Conservation (phyloP, 2,888 invertebrate genomes). For the Pristionchus maxplancki region DNA sequence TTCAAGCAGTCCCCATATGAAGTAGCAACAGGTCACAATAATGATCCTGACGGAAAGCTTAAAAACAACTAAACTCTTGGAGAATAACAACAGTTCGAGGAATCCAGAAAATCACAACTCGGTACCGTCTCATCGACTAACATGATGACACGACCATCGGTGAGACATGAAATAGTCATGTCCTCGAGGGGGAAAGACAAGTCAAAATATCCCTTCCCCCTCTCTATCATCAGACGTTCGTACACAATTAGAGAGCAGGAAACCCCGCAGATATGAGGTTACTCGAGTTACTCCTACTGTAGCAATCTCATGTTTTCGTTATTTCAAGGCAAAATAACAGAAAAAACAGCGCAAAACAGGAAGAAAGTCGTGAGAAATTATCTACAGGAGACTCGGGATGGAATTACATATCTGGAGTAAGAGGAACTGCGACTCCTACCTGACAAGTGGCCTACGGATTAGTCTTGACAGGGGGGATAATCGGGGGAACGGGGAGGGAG, state of each 20-base stretch:
- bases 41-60: no score
- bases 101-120: no score
- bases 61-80: no score
- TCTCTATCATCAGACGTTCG: not conserved
- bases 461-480: slow-evolving; percentile 31
- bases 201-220: slow-evolving; percentile 29
- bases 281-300: not conserved
- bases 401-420: not conserved
- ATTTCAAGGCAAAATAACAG: not conserved
- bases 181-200: not conserved
- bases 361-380: not conserved
- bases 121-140: not conserved
- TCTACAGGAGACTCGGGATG: not conserved
- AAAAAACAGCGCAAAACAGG: not conserved
- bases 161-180: slow-evolving; percentile 46
- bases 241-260: slow-evolving; percentile 13
- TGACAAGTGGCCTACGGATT: slow-evolving; percentile 41
- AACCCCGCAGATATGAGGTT: not conserved
- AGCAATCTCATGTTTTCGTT: not conserved
- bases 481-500: not conserved
- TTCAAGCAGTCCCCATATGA: no score
- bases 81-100: no score
- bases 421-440: not conserved
- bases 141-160: not conserved
- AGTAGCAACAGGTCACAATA: no score